Evolutionary conservation across 2,113 vertebrate species (phyloP).

Genomic region (Nettapus auritus): DNA sequence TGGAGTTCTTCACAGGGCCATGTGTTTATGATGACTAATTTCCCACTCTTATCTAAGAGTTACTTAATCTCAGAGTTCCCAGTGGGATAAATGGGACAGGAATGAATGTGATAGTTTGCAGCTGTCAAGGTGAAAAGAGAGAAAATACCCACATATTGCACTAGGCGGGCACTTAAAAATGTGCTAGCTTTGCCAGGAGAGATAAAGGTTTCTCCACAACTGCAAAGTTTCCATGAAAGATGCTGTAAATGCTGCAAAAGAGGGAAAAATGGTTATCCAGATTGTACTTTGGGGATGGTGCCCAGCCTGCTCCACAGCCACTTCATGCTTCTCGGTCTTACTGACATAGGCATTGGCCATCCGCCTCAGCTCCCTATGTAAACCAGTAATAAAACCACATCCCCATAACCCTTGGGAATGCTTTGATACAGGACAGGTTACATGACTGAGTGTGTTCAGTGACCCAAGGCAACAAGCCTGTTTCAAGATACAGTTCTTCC

Average conservation of each 20-base stretch:
- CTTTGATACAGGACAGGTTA: not conserved
- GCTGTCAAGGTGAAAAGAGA: constrained; percentile 65
- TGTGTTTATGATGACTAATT: constrained; percentile 61
- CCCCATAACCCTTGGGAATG: not conserved
- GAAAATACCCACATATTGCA: constrained; percentile 56
- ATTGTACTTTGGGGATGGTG: accelerated
- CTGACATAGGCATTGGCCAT: not conserved
- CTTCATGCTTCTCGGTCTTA: not conserved
- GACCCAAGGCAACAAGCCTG: not conserved
- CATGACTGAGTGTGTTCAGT: not conserved
- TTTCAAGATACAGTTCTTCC: not conserved
- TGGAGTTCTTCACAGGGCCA: constrained; percentile 34
- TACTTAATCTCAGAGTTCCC: constrained; percentile 48
- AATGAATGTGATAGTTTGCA: constrained; percentile 5
- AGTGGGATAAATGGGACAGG: constrained; percentile 28
- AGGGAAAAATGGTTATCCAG: not conserved
- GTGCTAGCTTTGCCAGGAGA: constrained; percentile 8
- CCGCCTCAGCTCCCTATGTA: not conserved
- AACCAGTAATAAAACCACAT: not conserved
- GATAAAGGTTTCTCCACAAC: not conserved
- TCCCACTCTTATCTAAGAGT: constrained; percentile 48
- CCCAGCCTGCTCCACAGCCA: not conserved
- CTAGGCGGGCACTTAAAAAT: not conserved
- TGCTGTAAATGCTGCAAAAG: not conserved
- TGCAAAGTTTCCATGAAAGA: not conserved